Conservation (phyloP, 2,888 invertebrate genomes). For the Drosophila borborema region DNA sequence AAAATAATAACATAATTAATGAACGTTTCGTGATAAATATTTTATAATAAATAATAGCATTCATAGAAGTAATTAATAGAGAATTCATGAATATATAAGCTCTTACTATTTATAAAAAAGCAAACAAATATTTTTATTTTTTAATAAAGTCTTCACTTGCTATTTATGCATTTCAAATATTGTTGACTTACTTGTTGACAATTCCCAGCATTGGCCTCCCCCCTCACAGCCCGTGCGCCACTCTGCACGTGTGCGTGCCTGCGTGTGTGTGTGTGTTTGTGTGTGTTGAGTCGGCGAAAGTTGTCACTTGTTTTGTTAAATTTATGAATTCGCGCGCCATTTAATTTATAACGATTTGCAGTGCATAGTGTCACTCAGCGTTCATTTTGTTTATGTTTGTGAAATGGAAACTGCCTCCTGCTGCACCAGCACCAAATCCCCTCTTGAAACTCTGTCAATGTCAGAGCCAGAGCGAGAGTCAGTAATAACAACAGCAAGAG, state of each 20-base stretch:
- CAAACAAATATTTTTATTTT: not conserved
- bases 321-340: conserved; percentile 54
- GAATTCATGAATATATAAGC: not conserved
- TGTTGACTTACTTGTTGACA: conserved; percentile 48
- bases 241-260: not conserved
- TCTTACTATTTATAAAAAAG: not conserved
- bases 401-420: conserved; percentile 23
- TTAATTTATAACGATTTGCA: conserved; percentile 45
- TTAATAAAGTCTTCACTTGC: not conserved
- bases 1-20: not conserved
- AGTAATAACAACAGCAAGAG: conserved; percentile 2
- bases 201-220: conserved; percentile 6
- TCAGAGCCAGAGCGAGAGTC: conserved; percentile 25
- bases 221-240: not conserved
- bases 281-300: conserved; percentile 29
- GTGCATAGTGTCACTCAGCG: conserved; percentile 49
- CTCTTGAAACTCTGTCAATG: conserved; percentile 57
- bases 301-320: conserved; percentile 46
- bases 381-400: conserved; percentile 36
- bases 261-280: not conserved
- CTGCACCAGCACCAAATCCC: not conserved
- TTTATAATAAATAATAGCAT: not conserved
- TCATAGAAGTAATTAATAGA: not conserved
- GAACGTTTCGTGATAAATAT: not conserved
- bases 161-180: conserved; percentile 10